Evolutionary conservation across 1,140 invertebrate species (phyloP), one percentile per base, ranked within the genome.

Genomic region (Marisa cornuarietis): DNA sequence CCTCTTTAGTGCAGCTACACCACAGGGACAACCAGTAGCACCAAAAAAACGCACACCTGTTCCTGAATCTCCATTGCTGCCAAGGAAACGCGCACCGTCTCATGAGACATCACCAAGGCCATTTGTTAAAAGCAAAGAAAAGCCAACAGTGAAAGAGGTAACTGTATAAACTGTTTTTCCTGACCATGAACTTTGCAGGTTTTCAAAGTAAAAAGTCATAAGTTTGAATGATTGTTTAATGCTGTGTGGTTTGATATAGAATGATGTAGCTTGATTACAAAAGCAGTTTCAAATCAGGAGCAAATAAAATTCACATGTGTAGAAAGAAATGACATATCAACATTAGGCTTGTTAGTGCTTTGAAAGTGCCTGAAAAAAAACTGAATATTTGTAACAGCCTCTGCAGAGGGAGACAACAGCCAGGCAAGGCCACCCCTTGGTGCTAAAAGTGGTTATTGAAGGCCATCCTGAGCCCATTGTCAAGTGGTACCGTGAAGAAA

Each of bases 361-460:
- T 58, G 54, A 18, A 58, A 58, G 54, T 58, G 8, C 22, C 20
- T 72, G 22, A 24, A 49, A 18, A n/a, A 42, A 6, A 42, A 42
- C 31, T 42, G 31, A 42, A 42, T 42, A 42, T 84, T 18, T 61
- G 13, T 83, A 80, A 16, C 72, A 89, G 87, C 83, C 84, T 75
- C 75, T 90, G 68, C 83, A 78, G 49, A 81, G 87, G 63, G 75
- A 84, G 52, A 87, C 63, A 11, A 69, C 78, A 83, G 94, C 95
- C 0, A 95, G 95, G 88, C 95, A 96, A 91, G 94, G 94, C 62
- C 92, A 92, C 18, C 93, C 94, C 86, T 93, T 96, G 13, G 90
- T 93, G 31, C 91, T 96, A 79, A 95, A 95, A 88, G 94, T 94
- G 79, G 93, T 94, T 52, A 92, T 96, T 75, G 95, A 95, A 89